phyloP scores from a whole-genome alignment of 2,113 vertebrate genomes.

The Laticauda colubrina region DNA sequence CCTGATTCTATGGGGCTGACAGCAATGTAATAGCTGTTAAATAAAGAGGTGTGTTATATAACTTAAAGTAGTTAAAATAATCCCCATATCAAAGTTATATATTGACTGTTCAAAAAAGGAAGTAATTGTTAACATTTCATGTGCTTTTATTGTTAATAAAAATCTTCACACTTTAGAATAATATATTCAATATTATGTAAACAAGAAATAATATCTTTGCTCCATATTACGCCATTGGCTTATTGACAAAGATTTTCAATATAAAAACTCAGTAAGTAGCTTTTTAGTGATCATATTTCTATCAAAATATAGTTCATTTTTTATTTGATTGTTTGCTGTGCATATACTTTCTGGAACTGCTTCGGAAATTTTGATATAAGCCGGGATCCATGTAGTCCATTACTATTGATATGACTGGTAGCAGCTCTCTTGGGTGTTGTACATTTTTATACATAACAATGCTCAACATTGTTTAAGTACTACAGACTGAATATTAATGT shows the following conservation, averaged over 20 bases:
- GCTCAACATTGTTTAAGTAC: not conserved
- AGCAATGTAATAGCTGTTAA: not conserved
- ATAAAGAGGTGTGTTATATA: not conserved
- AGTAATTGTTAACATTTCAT: not conserved
- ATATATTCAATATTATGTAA: not conserved
- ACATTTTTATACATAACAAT: not conserved
- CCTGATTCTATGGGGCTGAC: not conserved
- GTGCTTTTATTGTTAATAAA: not conserved
- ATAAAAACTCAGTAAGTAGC: not conserved
- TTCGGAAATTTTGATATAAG: not conserved
- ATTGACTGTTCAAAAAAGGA: not conserved
- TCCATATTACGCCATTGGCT: not conserved
- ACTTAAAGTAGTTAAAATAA: not conserved
- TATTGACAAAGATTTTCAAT: not conserved
- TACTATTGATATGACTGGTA: too few relatives aligned
- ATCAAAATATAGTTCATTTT: not conserved
- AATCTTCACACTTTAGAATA: not conserved
- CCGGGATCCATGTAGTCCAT: not conserved
- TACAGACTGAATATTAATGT: not conserved
- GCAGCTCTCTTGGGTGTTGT: not conserved
- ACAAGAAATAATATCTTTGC: not conserved
- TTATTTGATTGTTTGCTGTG: not conserved
- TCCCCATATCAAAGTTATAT: not conserved
- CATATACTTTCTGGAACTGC: not conserved
- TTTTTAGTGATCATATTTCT: not conserved